These are phyloP conservation scores for Thamnophis elegans DNA, from an alignment of 2,797 vertebrate genomes.

Conservation along the genomic window DNA sequence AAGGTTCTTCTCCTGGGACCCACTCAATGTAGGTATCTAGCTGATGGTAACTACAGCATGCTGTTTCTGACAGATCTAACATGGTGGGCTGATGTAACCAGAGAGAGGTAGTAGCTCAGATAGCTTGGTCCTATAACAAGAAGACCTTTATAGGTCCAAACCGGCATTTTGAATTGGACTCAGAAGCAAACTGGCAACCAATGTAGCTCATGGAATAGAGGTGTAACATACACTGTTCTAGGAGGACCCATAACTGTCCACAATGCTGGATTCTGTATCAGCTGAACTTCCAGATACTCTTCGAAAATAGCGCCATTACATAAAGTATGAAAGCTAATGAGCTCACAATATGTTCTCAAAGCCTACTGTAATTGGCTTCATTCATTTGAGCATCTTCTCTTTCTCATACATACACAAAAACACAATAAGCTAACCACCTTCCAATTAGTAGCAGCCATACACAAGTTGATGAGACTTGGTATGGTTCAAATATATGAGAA, in stretches of 20 bases:
- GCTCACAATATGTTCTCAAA: neutral
- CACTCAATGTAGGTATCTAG: too few species aligned
- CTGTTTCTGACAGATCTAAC: too few species aligned
- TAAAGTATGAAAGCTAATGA: neutral
- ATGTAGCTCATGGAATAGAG: neutral
- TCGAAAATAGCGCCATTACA: neutral
- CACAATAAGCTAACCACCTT: neutral
- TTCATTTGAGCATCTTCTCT: accelerated
- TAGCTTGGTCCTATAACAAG: too few species aligned
- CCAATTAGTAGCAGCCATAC: neutral
- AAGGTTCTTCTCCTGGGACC: too few species aligned
- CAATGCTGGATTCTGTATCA: neutral
- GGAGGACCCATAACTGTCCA: neutral
- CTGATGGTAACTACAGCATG: too few species aligned
- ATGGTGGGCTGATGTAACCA: too few species aligned
- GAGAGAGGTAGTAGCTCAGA: too few species aligned
- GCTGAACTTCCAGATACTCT: neutral
- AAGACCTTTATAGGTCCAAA: neutral
- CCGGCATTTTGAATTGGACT: neutral
- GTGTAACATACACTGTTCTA: neutral
- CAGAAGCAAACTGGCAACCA: neutral
- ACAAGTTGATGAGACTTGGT: conserved; percentile 8
- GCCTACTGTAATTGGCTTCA: accelerated
- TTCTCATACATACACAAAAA: neutral
- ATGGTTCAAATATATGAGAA: neutral